phyloP scores from a whole-genome alignment of 2,797 vertebrate species.

The Peromyscus melanophrys region DNA sequence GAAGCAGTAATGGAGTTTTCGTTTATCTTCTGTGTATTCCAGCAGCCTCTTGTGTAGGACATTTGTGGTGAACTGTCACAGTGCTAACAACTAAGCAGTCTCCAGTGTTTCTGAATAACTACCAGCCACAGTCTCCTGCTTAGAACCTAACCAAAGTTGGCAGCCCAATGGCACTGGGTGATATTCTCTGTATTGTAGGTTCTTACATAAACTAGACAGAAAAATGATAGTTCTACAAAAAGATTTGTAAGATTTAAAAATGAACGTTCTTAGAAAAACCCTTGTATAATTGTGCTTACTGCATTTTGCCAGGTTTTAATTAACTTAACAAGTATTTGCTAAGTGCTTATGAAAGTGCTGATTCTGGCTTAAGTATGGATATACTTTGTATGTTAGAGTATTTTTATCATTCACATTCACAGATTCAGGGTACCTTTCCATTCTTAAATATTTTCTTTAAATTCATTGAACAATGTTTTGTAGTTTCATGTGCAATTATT shows the following conservation, averaged over 20 bases:
- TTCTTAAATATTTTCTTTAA: not conserved
- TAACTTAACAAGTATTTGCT: not conserved
- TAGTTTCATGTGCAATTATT: not conserved
- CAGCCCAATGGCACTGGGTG: not conserved
- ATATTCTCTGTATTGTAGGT: not conserved
- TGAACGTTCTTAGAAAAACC: not conserved
- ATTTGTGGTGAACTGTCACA: not conserved
- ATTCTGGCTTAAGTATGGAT: not conserved
- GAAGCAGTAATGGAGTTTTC: not conserved
- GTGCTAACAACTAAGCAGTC: not conserved
- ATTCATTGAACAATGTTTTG: not conserved
- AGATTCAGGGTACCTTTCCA: not conserved
- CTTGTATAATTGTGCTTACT: not conserved
- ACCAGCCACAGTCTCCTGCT: not conserved
- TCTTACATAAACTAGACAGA: not conserved
- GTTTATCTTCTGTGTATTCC: not conserved
- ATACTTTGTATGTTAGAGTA: fast-evolving
- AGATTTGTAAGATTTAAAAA: not conserved
- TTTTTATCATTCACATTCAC: not conserved
- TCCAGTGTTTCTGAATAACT: not conserved
- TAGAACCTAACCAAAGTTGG: not conserved
- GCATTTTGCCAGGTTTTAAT: not conserved
- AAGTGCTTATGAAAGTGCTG: not conserved
- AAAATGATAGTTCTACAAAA: not conserved
- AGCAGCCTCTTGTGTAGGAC: not conserved